phyloP scores from a whole-genome alignment of 2,888 invertebrate species.

The Mesoligia furuncula region DNA sequence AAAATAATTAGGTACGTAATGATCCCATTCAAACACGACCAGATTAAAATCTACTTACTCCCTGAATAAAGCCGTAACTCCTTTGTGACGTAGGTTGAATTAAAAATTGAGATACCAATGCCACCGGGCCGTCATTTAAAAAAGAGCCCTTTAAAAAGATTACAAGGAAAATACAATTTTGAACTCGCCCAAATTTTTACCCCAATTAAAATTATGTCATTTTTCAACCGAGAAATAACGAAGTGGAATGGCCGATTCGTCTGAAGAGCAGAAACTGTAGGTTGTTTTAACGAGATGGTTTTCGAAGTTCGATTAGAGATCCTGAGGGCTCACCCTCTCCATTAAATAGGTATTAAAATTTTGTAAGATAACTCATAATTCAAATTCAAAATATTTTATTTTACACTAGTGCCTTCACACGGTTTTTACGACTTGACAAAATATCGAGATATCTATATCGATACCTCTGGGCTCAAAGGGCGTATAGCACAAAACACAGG shows the following conservation, averaged over 20 bases:
- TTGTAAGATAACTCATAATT: neutral
- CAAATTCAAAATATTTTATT: too few species aligned
- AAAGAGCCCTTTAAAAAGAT: slow-evolving; percentile 14
- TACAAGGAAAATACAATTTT: slow-evolving; percentile 15
- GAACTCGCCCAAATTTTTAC: slow-evolving; percentile 38
- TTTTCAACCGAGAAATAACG: slow-evolving; percentile 61
- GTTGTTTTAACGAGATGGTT: slow-evolving; percentile 64
- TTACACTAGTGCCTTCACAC: neutral
- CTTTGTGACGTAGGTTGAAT: slow-evolving; percentile 40
- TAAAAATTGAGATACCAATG: slow-evolving; percentile 29
- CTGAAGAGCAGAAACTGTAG: slow-evolving; percentile 55
- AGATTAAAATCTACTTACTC: slow-evolving; percentile 8
- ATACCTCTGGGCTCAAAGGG: too few species aligned
- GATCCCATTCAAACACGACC: slow-evolving; percentile 19
- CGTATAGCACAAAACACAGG: too few species aligned
- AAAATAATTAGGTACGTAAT: slow-evolving; percentile 13
- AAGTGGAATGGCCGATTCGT: slow-evolving; percentile 50
- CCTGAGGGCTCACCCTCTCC: slow-evolving; percentile 21
- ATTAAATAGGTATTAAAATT: slow-evolving; percentile 43
- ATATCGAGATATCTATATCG: neutral
- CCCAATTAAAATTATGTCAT: slow-evolving; percentile 65
- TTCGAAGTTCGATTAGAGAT: slow-evolving; percentile 42
- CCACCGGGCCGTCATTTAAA: slow-evolving; percentile 1
- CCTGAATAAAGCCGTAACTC: neutral
- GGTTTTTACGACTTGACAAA: neutral